Base-by-base conservation (phyloP, 2,888 invertebrate species). In the Masnerella sp. region DNA sequence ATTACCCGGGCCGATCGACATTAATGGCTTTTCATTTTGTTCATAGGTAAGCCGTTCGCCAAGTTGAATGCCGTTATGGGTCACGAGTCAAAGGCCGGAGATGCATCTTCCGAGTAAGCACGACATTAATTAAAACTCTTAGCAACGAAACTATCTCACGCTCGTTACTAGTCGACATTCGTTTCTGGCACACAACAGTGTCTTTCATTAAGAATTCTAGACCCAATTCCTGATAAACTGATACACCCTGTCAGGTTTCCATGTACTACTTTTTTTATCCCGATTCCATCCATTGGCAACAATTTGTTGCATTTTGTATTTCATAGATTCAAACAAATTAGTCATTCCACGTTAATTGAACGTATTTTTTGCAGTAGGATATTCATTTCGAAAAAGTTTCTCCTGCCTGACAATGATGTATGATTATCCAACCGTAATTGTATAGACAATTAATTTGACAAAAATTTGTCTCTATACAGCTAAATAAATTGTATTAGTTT, bases 71-170 rank as follows among this genome's bases (percentile, higher is more conserved):
- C 79, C 77, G 79, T 78, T 79, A 78, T 70, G 78, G 78, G 79
- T 79, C 79, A 76, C 76, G 77, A 76, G 75, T 73, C 80, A 76
- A 78, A 78, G 76, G 78, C 76, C 79, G 76, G 77, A 76, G 81
- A 83, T 83, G 81, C 79, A 78, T 77, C 77, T 77, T 59, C 49
- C 76, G 73, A 75, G 78, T 75, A 70, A 77, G 78, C 79, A 78
- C 77, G 78, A 78, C 79, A 77, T 77, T 77, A 77, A 78, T 77
- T 77, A 79, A 77, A 77, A 77, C 78, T 79, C 77, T 79, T 79
- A 77, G 75, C 73, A 68, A 76, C 68, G 75, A 70, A 77, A 76
- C 76, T 75, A 77, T 79, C 79, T 78, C 79, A 77, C 77, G 78
- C 77, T 78, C 77, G 74, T 74, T 74, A 74, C 74, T 74, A 74